Evolutionary conservation across 1,140 invertebrate genomes (phyloP).

Genomic region (Dermatophagoides farinae): DNA sequence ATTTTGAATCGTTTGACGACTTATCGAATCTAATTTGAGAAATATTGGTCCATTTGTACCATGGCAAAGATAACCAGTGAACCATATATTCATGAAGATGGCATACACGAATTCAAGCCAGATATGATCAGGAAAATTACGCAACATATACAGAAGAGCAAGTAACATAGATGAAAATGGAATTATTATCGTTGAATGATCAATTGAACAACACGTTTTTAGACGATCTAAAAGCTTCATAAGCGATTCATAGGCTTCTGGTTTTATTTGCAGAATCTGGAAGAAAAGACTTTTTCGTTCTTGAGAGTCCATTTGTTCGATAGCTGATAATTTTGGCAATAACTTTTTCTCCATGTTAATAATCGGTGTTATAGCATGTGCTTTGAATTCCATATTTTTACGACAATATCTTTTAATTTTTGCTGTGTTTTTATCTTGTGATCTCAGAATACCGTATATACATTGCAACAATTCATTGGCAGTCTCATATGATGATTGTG

Average conservation of each 20-base stretch:
- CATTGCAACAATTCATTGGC: neutral
- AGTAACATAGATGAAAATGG: neutral
- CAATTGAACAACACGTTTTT: neutral
- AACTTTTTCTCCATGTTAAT: neutral
- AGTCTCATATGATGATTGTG: neutral
- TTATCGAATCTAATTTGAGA: neutral
- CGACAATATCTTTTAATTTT: slow-evolving; percentile 1
- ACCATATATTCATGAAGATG: neutral
- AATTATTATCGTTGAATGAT: neutral
- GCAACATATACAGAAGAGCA: neutral
- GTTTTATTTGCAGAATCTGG: neutral
- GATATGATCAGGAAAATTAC: neutral
- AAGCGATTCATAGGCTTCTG: neutral
- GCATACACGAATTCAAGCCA: slow-evolving; percentile 3
- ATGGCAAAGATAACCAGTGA: neutral
- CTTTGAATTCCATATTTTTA: neutral
- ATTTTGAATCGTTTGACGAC: neutral
- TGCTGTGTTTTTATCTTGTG: neutral
- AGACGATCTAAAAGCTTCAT: neutral
- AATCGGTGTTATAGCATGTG: neutral
- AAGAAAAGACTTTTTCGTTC: neutral
- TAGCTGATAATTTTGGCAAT: neutral
- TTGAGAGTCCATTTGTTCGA: neutral
- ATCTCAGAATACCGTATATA: neutral
- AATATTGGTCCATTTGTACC: neutral